Evolutionary conservation across 2,888 invertebrate genomes (phyloP).

Genomic region (Zaprionus bogoriensis): DNA sequence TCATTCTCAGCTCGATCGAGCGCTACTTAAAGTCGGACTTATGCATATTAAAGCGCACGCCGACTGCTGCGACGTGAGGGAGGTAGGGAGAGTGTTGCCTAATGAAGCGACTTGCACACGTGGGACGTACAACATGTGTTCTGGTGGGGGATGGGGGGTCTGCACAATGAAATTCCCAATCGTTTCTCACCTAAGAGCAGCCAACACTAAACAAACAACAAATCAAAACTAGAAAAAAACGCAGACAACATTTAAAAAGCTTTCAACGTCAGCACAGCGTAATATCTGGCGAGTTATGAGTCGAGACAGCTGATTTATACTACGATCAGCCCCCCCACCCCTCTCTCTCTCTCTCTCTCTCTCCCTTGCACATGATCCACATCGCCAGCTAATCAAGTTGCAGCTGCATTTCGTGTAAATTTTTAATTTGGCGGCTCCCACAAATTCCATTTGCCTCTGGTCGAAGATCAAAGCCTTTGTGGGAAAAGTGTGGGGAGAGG

Average conservation of each 20-base stretch:
- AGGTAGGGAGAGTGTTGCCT: conserved; percentile 31
- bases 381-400: conserved; percentile 55
- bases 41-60: conserved; percentile 66
- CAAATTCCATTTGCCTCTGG: conserved; percentile 58
- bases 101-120: conserved; percentile 51
- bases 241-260: conserved; percentile 44
- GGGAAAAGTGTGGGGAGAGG: conserved; percentile 21
- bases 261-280: conserved; percentile 43
- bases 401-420: conserved; percentile 49
- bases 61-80: neutral
- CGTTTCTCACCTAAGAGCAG: conserved; percentile 46
- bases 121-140: conserved; percentile 45
- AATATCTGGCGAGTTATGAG: conserved; percentile 40
- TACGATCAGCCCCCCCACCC: neutral
- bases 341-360: neutral
- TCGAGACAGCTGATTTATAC: conserved; percentile 55
- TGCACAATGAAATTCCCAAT: conserved; percentile 46
- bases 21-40: conserved; percentile 61
- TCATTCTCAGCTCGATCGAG: conserved; percentile 52
- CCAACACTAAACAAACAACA: conserved; percentile 57
- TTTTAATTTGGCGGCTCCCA: conserved; percentile 40
- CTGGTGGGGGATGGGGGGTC: conserved; percentile 26
- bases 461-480: conserved; percentile 66
- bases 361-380: conserved; percentile 40
- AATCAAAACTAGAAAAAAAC: conserved; percentile 49